Percentiles rank a stretch among this genome's conserved stretches.
Evolutionary conservation across 1,140 invertebrate species (phyloP).

Genomic region (Cyrtorhinus lividipennis): DNA sequence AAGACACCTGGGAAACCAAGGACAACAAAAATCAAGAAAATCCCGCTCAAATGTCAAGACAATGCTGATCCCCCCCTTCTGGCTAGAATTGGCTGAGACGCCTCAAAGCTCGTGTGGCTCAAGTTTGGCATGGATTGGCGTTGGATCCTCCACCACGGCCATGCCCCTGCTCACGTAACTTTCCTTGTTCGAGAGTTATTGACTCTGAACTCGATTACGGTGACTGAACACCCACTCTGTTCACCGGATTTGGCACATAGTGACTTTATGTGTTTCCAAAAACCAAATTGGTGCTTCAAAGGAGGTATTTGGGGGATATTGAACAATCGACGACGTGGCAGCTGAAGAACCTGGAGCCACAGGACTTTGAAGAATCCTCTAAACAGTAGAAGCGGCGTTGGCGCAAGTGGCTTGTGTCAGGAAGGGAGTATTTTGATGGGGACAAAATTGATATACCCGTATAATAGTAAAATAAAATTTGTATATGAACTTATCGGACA

Average conservation of each 20-base stretch:
- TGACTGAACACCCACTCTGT: constrained; percentile 1
- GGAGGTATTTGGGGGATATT: constrained; percentile 1
- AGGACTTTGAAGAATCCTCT: constrained; percentile 16
- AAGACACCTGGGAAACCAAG: constrained; percentile 16
- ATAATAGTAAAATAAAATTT: constrained; percentile 22
- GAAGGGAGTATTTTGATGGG: constrained; percentile 23
- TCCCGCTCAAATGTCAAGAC: no score
- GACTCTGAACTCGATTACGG: not conserved
- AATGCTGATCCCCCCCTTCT: constrained; percentile 28
- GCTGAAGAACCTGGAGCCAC: constrained; percentile 22
- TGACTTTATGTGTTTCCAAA: constrained; percentile 9
- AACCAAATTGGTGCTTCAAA: constrained; percentile 10
- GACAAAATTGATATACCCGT: constrained; percentile 19
- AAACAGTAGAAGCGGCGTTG: constrained; percentile 21
- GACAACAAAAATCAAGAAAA: constrained; percentile 24
- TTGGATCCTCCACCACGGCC: constrained; percentile 29
- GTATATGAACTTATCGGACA: constrained; percentile 26
- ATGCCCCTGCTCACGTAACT: constrained; percentile 26
- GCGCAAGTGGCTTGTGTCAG: constrained; percentile 21
- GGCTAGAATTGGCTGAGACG: constrained; percentile 22
- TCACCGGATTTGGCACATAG: constrained; percentile 5
- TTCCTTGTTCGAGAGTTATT: constrained; percentile 18
- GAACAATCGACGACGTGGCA: not conserved
- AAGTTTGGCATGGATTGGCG: no score
- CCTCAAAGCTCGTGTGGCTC: constrained; percentile 26